Evolutionary conservation across 2,888 invertebrate species (phyloP), one percentile per base, ranked within the genome.

Genomic region (Drosophila siamana): DNA sequence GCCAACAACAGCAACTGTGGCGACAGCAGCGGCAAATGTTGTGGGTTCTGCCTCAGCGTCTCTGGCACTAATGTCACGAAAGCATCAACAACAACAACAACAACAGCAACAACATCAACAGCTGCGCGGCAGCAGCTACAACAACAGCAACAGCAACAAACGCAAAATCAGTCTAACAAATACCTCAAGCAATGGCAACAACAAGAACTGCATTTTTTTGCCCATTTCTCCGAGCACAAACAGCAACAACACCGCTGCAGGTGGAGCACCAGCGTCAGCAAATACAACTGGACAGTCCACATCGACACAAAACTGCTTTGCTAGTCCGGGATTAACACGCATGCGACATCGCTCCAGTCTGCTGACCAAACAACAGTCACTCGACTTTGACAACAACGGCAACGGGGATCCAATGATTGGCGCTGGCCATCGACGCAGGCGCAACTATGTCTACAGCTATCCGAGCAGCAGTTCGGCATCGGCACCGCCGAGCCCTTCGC

Each of bases 181-280:
- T 48, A 74, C 79, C 46, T 73, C 74, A 11, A 88, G 88, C 57
- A 84, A 79, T 78, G 80, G 84, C 96, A 96, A 92, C 96, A 96
- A 43, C 47, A 95, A 96, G 90, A 95, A 96, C 89, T 97, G 96
- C 90, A 96, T 95, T 91, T 97, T 97, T 88, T 96, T 96, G 28
- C 97, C 97, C 0, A 97, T 97, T 88, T 96, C 97, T 33, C 96
- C 96, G 7, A 63, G 94, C 41, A 91, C 86, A 13, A 74, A 69
- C 47, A 56, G 16, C 51, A 70, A 22, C 22, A 38, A 51, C 2
- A n/a, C 28, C 28, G 13, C 22, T 40, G 50, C 47, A 26, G 4
- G 52, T n/a, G 43, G 40, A 33, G 22, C 56, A 19, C 3, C 64
- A 26, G 8, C 65, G 43, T 13, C 54, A 2, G 4, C 57, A n/a